phyloP scores from a whole-genome alignment of 2,113 vertebrate genomes.

The Istiophorus platypterus region DNA sequence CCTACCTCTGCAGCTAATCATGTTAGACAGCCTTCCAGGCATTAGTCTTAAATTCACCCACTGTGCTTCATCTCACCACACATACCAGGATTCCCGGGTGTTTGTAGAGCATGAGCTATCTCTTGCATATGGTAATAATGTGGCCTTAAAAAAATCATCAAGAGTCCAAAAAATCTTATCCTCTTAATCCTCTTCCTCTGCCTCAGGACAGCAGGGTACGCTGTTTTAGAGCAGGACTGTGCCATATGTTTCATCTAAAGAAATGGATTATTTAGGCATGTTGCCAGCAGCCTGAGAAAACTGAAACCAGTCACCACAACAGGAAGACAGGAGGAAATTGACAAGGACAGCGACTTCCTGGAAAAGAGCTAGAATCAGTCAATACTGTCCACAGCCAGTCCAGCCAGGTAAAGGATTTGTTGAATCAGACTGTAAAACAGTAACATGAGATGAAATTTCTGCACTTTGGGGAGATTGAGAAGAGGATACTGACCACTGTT shows the following conservation, averaged over 20 bases:
- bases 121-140: slow-evolving; percentile 21
- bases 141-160: slow-evolving; percentile 28
- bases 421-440: slow-evolving; percentile 8
- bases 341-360: slow-evolving; percentile 38
- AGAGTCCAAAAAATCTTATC: slow-evolving; percentile 1
- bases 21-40: slow-evolving; percentile 46
- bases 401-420: slow-evolving; percentile 21
- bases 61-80: slow-evolving; percentile 46
- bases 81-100: slow-evolving; percentile 19
- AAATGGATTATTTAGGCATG: slow-evolving; percentile 20
- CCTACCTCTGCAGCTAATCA: slow-evolving; percentile 57
- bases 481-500: not conserved
- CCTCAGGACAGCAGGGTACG: slow-evolving; percentile 7
- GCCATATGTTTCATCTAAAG: slow-evolving; percentile 34
- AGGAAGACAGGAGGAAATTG: slow-evolving; percentile 42
- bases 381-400: slow-evolving; percentile 17
- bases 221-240: slow-evolving; percentile 3
- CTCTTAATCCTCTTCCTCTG: slow-evolving; percentile 20
- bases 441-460: not conserved
- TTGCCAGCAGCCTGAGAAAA: slow-evolving; percentile 17
- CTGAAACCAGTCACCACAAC: slow-evolving; percentile 37
- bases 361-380: slow-evolving; percentile 33
- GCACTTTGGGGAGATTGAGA: not conserved
- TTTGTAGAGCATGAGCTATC: slow-evolving; percentile 28
- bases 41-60: slow-evolving; percentile 37